phyloP scores from a whole-genome alignment of 2,888 invertebrate genomes.

The Mimas tiliae region DNA sequence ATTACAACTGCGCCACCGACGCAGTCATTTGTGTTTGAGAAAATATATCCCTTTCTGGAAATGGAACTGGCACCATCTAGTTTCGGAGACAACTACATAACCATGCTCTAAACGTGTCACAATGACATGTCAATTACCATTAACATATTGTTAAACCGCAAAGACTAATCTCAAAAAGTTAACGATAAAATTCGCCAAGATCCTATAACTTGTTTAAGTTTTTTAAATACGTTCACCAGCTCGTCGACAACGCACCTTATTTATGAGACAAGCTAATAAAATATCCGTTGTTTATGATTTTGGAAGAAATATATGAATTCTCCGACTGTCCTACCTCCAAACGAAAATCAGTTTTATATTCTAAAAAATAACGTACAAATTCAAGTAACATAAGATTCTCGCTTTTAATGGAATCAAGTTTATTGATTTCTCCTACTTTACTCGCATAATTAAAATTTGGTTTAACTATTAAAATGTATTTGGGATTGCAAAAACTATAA shows the following conservation, averaged over 20 bases:
- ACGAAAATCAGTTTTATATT: not conserved
- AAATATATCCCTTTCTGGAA: too few species aligned
- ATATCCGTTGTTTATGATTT: constrained; percentile 50
- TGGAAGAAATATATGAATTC: constrained; percentile 40
- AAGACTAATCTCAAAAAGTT: too few species aligned
- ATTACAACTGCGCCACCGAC: too few species aligned
- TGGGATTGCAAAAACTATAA: constrained; percentile 1
- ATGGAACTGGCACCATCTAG: too few species aligned
- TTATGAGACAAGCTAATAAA: constrained; percentile 51
- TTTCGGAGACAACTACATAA: too few species aligned
- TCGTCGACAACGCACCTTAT: constrained; percentile 43
- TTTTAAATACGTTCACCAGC: constrained; percentile 20
- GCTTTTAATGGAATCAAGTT: constrained; percentile 17
- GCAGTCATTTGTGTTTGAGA: too few species aligned
- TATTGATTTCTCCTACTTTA: constrained; percentile 20
- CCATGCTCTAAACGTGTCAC: too few species aligned
- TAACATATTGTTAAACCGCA: too few species aligned
- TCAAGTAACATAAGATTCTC: not conserved
- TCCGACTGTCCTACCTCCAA: not conserved
- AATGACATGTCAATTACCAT: too few species aligned
- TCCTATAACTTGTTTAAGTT: not conserved
- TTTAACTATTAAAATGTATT: constrained; percentile 12
- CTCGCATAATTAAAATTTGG: constrained; percentile 18
- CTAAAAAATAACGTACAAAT: not conserved
- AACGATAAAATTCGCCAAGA: not conserved